Conservation (phyloP, 2,797 vertebrate genomes). For the Dermochelys coriacea region DNA sequence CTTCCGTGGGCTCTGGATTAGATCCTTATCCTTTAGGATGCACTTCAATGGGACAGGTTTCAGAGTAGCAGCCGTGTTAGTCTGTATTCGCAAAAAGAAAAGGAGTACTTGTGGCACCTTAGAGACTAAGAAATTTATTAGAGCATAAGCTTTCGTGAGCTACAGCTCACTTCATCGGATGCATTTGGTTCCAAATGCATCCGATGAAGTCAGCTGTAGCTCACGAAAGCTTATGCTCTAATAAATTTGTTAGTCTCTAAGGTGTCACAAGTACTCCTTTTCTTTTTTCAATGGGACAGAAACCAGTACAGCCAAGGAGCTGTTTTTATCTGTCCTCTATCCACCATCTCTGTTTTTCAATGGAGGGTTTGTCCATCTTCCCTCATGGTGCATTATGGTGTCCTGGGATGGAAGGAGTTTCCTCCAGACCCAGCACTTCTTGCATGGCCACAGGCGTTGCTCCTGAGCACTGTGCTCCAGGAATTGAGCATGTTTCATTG, state of each 20-base stretch:
- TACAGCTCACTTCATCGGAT: no score
- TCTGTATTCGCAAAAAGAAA: no score
- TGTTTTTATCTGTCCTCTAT: background rate
- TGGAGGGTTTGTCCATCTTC: background rate
- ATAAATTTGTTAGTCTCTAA: no score
- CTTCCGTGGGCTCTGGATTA: background rate
- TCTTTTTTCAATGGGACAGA: background rate
- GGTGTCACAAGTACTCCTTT: no score
- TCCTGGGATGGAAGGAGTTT: background rate
- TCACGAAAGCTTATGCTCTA: no score
- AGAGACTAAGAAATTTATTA: no score
- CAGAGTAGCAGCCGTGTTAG: no score
- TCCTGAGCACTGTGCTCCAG: background rate
- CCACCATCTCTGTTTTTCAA: background rate
- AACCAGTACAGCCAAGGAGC: background rate
- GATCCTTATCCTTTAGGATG: background rate
- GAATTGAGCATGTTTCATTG: background rate
- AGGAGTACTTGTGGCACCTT: no score
- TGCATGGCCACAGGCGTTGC: background rate
- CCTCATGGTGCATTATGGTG: background rate
- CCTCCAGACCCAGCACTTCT: background rate
- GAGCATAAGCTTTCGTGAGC: no score
- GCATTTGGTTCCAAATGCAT: no score
- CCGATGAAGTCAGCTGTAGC: no score
- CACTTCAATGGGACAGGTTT: background rate